Base-by-base conservation (phyloP, 2,797 vertebrate genomes). In the Tenualosa thibaudeaui region DNA sequence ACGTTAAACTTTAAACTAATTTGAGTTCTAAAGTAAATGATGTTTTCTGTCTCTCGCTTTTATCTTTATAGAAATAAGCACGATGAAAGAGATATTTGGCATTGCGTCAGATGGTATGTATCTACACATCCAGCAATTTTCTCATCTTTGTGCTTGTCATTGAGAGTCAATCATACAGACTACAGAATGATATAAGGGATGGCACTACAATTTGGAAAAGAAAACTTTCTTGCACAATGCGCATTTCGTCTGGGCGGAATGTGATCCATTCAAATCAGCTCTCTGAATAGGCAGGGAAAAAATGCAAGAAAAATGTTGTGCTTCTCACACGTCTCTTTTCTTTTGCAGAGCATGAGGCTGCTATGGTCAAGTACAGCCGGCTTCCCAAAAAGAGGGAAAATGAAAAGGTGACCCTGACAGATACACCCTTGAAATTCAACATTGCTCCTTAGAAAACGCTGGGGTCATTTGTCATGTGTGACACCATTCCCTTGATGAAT, bases 301-400 rank as follows among this genome's bases (percentile, higher is more conserved):
- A 13, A 17, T 17, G 43, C 43, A 78, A 78, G 37, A 40, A 40
- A 71, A 4, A 5, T 71, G 65, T 75, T 15, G 37, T 43, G 68
- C 40, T 40, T 5, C 37, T 43, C 37, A 19, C 40, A 78, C 19
- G 3, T 46, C 10, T 87, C 17, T 85, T 43, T 46, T 3, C 82
- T 46, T 51, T 46, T 81, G 40, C 91, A 99, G 98, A 99, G 91
- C 98, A 99, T 24, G 98, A 99, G 88, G 94, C 96, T 54, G 96
- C 98, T 13, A 99, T 99, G 98, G 98, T 98, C 89, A 99, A 98
- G 85, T 99, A 99, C 86, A 99, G 98, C 95, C 95, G 97, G 81
- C 91, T 99, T 88, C 97, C 98, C 58, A 99, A 99, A 92, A 98
- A 96, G 91, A 98, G 95, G 93, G 98, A 98, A 91, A 99, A 98